Conservation (phyloP, 2,888 invertebrate genomes). For the Drosophila vallismaia region DNA sequence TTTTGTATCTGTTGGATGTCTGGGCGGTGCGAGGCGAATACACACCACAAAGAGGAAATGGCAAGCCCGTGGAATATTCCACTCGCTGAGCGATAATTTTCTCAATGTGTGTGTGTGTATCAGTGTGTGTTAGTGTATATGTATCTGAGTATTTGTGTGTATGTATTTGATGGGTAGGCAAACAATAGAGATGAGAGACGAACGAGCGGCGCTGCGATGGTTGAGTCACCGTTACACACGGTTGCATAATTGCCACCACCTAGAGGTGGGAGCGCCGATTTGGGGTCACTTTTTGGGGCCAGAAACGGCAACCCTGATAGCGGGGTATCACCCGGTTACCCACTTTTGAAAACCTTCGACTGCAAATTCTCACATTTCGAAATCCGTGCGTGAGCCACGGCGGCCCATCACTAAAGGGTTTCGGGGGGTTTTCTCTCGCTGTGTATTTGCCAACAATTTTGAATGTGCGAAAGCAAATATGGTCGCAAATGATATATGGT, state of each 20-base stretch:
- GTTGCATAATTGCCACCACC: slow-evolving; percentile 44
- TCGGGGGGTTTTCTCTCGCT: not conserved
- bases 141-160: not conserved
- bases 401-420: slow-evolving; percentile 18
- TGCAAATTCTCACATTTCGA: not conserved
- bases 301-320: slow-evolving; percentile 30
- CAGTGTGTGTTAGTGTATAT: not conserved
- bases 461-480: not conserved
- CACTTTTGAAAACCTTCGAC: slow-evolving; percentile 8
- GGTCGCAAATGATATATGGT: not conserved
- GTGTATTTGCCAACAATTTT: not conserved
- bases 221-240: slow-evolving; percentile 46
- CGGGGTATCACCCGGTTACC: slow-evolving; percentile 19
- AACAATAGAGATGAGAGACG: slow-evolving; percentile 46
- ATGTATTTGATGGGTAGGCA: slow-evolving; percentile 22
- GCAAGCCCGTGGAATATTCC: slow-evolving; percentile 76
- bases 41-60: slow-evolving; percentile 35
- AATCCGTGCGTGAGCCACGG: not conserved
- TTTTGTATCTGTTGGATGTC: slow-evolving; percentile 24
- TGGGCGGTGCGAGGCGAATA: slow-evolving; percentile 6
- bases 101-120: not conserved
- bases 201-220: slow-evolving; percentile 33
- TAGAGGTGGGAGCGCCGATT: slow-evolving; percentile 32
- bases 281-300: slow-evolving; percentile 21
- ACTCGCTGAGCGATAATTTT: slow-evolving; percentile 46